Percentiles rank a stretch among this genome's conserved stretches.
These are phyloP conservation scores for Fukomys damarensis DNA, from an alignment of 2,113 vertebrate species.

Conservation along the genomic window DNA sequence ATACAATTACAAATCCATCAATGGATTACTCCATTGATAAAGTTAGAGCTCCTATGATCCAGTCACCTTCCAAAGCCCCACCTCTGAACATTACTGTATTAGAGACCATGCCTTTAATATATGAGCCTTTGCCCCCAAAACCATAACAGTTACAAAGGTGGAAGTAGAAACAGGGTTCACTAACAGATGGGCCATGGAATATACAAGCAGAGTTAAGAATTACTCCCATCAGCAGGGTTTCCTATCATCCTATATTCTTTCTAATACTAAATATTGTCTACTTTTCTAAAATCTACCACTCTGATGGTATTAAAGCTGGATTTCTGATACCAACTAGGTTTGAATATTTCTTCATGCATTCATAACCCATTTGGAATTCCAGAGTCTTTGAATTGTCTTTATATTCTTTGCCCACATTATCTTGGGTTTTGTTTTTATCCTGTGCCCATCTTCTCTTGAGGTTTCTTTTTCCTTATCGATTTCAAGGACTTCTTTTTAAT, in stretches of 20 bases:
- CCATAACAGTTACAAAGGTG: background rate
- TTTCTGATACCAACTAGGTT: background rate
- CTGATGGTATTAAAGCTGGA: background rate
- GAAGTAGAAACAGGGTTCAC: background rate
- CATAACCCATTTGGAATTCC: background rate
- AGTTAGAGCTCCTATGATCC: background rate
- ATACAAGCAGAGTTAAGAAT: background rate
- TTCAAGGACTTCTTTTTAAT: background rate
- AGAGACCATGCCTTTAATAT: background rate
- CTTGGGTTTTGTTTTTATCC: background rate
- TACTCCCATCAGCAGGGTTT: background rate
- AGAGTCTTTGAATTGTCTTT: background rate
- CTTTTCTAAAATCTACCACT: background rate
- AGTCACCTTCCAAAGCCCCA: background rate
- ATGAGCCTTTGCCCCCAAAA: background rate
- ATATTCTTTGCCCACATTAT: background rate
- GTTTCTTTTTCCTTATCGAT: background rate
- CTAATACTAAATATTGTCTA: background rate
- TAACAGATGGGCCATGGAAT: background rate
- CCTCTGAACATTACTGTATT: background rate
- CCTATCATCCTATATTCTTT: background rate
- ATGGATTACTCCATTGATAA: background rate
- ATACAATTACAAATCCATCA: background rate
- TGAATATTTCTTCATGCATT: background rate
- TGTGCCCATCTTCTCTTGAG: background rate